Conservation (phyloP, 92 coral and sea anemone genomes). For the Porites lobata region DNA sequence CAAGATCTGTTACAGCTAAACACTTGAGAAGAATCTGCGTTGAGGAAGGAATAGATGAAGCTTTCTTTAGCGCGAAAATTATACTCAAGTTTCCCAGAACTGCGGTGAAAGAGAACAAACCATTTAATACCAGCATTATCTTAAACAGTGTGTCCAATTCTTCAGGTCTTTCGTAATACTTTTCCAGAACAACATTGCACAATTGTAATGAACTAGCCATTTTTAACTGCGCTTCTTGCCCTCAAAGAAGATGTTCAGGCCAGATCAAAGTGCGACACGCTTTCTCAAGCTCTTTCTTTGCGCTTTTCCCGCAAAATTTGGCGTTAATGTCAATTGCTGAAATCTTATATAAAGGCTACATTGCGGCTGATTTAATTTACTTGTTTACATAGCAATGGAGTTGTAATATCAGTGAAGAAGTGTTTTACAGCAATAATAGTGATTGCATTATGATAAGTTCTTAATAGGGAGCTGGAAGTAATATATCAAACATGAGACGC, state of each 20-base stretch:
- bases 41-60: constrained; percentile 17
- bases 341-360: too few relatives aligned
- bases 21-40: constrained; percentile 5
- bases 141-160: background rate
- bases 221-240: background rate
- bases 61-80: constrained; percentile 17
- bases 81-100: constrained; percentile 24
- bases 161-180: constrained; percentile 34
- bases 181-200: background rate
- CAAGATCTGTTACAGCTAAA: constrained; percentile 18
- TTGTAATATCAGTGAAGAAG: too few relatives aligned
- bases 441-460: too few relatives aligned
- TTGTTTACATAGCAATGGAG: too few relatives aligned
- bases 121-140: background rate
- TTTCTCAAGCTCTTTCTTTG: too few relatives aligned
- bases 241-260: background rate
- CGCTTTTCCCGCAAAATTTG: too few relatives aligned
- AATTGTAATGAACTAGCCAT: constrained; percentile 14
- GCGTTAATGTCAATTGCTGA: too few relatives aligned
- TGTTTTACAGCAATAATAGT: too few relatives aligned
- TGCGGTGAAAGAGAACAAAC: constrained; percentile 17
- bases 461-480: too few relatives aligned
- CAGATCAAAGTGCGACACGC: background rate
- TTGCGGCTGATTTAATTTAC: too few relatives aligned
- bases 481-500: too few relatives aligned